These are phyloP conservation scores for Synanthedon formicaeformis DNA, from an alignment of 2,888 invertebrate genomes.

Conservation along the genomic window DNA sequence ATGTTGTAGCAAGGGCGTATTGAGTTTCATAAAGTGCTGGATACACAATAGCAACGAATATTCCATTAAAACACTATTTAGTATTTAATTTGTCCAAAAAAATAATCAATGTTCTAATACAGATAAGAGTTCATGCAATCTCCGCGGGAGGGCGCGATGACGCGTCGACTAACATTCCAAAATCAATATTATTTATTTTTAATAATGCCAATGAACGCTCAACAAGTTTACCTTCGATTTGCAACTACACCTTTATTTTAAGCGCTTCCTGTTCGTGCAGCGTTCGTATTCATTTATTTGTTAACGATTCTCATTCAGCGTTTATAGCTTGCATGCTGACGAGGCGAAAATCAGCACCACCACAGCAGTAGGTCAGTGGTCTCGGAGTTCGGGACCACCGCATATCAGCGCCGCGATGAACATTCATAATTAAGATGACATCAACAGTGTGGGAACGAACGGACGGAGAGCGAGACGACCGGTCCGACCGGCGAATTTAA, in stretches of 20 bases:
- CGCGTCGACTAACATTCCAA: constrained; percentile 48
- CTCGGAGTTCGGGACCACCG: constrained; percentile 17
- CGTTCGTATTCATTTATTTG: constrained; percentile 14
- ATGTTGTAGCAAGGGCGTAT: too few species aligned
- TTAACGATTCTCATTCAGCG: constrained; percentile 33
- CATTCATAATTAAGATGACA: constrained; percentile 64
- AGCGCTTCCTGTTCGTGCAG: constrained; percentile 24
- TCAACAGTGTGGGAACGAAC: constrained; percentile 64
- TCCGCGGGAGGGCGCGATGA: constrained; percentile 57
- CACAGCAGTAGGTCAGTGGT: constrained; percentile 49
- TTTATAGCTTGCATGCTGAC: constrained; percentile 38
- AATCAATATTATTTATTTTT: constrained; percentile 59
- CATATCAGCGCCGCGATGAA: constrained; percentile 29
- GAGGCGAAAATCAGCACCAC: constrained; percentile 44
- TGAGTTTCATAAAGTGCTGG: too few species aligned
- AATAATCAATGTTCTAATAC: constrained; percentile 8
- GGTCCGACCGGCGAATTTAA: constrained; percentile 55
- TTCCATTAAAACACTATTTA: too few species aligned
- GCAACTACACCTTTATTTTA: constrained; percentile 25
- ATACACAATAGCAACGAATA: too few species aligned
- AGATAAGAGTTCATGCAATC: constrained; percentile 59
- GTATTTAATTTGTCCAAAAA: too few species aligned
- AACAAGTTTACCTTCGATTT: constrained; percentile 53
- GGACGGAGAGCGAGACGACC: constrained; percentile 52
- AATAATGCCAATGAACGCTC: constrained; percentile 60